These are phyloP conservation scores for Actinia equina DNA, from an alignment of 64 coral and sea anemone species.

Conservation along the genomic window DNA sequence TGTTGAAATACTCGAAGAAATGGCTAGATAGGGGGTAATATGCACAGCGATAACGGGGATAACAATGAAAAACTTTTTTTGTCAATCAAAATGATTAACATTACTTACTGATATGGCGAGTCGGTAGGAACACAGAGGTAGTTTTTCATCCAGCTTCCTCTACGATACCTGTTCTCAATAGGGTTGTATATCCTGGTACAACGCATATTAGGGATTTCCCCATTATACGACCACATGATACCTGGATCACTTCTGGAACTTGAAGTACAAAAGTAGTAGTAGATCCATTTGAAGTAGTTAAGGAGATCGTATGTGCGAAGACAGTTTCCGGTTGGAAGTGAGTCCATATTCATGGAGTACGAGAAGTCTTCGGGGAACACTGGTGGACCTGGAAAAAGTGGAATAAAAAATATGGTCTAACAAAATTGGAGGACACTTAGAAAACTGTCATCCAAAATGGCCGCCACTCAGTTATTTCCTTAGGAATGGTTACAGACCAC, in stretches of 20 bases:
- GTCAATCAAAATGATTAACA: neutral
- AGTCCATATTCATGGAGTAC: neutral
- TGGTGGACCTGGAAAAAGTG: neutral
- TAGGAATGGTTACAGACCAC: too few relatives aligned
- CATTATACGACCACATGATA: neutral
- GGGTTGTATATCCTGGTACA: conserved; percentile 22
- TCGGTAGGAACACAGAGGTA: conserved; percentile 15
- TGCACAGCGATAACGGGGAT: too few relatives aligned
- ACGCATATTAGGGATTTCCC: neutral
- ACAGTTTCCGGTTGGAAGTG: neutral
- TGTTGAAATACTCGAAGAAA: too few relatives aligned
- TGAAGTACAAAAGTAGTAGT: conserved; percentile 20
- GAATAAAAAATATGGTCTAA: neutral
- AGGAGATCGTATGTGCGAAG: conserved; percentile 13
- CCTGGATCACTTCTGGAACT: neutral
- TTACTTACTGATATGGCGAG: conserved; percentile 18
- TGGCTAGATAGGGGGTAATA: too few relatives aligned
- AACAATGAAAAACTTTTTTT: neutral
- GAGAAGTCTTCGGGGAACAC: conserved; percentile 12
- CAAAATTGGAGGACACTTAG: neutral
- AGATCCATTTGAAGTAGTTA: neutral
- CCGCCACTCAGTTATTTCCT: neutral
- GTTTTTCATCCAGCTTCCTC: conserved; percentile 1
- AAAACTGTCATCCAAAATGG: neutral
- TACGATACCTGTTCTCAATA: neutral